Conservation (phyloP, 2,797 vertebrate species). For the Sebastolobus alascanus region DNA sequence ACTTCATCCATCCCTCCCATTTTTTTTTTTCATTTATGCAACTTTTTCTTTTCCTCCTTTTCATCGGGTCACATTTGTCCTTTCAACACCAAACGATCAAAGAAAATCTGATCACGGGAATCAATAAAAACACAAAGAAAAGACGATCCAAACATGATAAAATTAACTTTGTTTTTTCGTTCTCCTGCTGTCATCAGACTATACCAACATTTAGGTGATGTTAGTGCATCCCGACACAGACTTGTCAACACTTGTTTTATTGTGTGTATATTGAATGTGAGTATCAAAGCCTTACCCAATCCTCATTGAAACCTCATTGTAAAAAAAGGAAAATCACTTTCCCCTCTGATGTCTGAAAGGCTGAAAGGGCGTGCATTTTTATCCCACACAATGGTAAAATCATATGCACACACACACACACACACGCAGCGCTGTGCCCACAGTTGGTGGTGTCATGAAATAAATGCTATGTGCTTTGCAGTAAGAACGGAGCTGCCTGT, state of each 20-base stretch:
- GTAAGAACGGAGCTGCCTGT: slow-evolving; percentile 51
- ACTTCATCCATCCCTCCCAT: slow-evolving; percentile 71
- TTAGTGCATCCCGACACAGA: not conserved
- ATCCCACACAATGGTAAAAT: slow-evolving; percentile 47
- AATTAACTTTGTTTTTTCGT: not conserved
- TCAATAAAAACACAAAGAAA: slow-evolving; percentile 9
- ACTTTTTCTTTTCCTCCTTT: slow-evolving; percentile 31
- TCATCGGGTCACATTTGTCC: slow-evolving; percentile 32
- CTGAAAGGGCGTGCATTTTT: slow-evolving; percentile 24
- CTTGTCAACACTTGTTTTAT: slow-evolving; percentile 20
- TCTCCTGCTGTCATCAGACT: not conserved
- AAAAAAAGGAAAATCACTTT: slow-evolving; percentile 19
- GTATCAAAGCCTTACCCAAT: not conserved
- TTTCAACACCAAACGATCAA: slow-evolving; percentile 20
- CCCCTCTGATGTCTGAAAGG: slow-evolving; percentile 6
- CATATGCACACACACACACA: slow-evolving; percentile 30
- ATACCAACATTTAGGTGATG: not conserved
- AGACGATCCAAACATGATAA: not conserved
- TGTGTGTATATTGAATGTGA: not conserved
- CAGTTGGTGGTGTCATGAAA: slow-evolving; percentile 75
- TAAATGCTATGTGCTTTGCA: slow-evolving; percentile 70
- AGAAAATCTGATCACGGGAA: slow-evolving; percentile 1
- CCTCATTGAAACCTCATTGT: not conserved
- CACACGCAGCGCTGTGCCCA: slow-evolving; percentile 39
- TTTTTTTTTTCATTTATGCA: slow-evolving; percentile 54